Base-by-base conservation (phyloP, 2,797 vertebrate genomes). In the Myotis daubentonii region DNA sequence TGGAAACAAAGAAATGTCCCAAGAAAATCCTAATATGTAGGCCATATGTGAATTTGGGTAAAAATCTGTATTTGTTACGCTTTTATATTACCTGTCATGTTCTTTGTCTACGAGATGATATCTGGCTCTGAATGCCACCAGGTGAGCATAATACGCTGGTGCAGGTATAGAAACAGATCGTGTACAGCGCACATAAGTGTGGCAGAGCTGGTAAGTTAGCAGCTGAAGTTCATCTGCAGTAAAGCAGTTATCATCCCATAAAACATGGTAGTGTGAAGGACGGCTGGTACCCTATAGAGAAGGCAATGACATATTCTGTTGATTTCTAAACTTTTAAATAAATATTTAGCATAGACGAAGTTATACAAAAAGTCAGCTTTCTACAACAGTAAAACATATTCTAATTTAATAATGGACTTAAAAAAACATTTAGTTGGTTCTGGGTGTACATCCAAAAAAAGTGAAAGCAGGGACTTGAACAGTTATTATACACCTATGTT, bases 81-180 rank as follows among this genome's bases (percentile, higher is more conserved):
- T 81, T 91, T n/a, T 85, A 76, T 74, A 96, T 98, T 97, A 99
- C 99, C 99, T 99, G 99, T 99, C 99, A 88, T 99, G 99, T 96
- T 99, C 99, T 98, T 99, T 99, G 98, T 99, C 99, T 98, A 99
- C 99, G 81, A 99, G 98, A 97, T 99, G 99, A 98, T 99, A 99
- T 94, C 99, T 99, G 96, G 99, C 99, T 93, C 99, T 99, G 98
- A 99, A 99, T 96, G 99, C 99, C 97, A 99, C 99, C 98, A 99
- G 98, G 98, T 99, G 99, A 98, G 99, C 99, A 55, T 99, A 99
- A 98, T 99, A 99, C 94, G 99, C 99, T 85, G 99, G 99, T 79
- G 99, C 99, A 1, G 99, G 99, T 98, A 99, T 99, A 98, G 99
- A 99, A 95, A 99, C 99, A 0, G 99, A 99, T 86, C 99, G 99